Conservation (phyloP, 2,797 vertebrate species). For the Smutsia gigantea region DNA sequence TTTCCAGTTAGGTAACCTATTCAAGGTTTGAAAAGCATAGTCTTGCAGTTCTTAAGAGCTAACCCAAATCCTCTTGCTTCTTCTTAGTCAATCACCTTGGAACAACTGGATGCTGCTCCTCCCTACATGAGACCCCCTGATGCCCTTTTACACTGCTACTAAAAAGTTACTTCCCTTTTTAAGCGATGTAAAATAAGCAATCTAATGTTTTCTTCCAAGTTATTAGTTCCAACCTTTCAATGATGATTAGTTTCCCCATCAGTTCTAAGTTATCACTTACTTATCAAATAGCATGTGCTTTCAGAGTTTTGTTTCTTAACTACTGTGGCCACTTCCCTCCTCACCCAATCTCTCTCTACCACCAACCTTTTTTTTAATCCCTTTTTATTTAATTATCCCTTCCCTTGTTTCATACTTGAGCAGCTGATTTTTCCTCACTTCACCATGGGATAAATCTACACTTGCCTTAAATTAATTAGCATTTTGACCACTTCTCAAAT, state of each 20-base stretch:
- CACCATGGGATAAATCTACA: background rate
- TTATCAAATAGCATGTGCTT: background rate
- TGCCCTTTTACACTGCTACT: background rate
- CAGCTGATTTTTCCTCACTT: background rate
- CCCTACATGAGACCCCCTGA: background rate
- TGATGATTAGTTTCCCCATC: background rate
- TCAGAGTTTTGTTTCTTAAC: background rate
- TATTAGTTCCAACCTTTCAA: background rate
- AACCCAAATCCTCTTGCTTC: slow-evolving; percentile 18
- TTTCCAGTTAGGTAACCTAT: background rate
- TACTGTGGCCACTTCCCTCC: background rate
- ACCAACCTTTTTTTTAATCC: background rate
- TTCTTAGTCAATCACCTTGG: background rate
- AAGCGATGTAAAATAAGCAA: background rate
- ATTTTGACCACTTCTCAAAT: background rate
- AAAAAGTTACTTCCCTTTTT: background rate
- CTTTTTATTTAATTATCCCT: background rate
- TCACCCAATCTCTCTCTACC: background rate
- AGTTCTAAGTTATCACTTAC: background rate
- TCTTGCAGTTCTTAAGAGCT: background rate
- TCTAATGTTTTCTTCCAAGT: background rate
- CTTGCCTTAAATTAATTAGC: background rate
- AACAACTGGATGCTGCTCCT: background rate
- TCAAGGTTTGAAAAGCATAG: background rate
- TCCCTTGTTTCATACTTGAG: background rate